A percentile compares a stretch with the other conserved stretches of the same genome.
Evolutionary conservation across 2,113 vertebrate species (phyloP).

Genomic region (Puffinus mauretanicus): DNA sequence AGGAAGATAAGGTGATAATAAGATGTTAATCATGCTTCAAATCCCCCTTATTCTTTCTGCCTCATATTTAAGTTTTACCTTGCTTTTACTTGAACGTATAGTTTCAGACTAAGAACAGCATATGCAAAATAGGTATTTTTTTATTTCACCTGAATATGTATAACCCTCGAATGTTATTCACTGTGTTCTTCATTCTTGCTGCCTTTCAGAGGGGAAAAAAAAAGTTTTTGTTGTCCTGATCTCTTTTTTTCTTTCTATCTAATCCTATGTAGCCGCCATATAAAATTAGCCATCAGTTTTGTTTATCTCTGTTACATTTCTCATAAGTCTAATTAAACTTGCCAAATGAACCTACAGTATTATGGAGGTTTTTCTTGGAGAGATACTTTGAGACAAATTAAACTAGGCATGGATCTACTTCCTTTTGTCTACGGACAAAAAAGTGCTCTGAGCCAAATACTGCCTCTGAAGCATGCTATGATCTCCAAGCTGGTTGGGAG

Average conservation of each 20-base stretch:
- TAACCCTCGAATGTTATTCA: conserved; percentile 46
- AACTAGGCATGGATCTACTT: background rate
- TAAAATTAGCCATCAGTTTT: conserved; percentile 7
- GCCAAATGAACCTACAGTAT: background rate
- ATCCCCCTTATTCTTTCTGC: background rate
- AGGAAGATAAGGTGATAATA: background rate
- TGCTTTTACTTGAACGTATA: background rate
- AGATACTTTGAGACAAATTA: background rate
- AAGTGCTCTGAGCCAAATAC: background rate
- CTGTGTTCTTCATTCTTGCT: conserved; percentile 32
- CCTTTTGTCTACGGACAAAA: background rate
- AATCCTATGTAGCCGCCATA: conserved; percentile 24
- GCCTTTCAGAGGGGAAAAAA: background rate
- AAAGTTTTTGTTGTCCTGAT: background rate
- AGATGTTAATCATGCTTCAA: background rate
- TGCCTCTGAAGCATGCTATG: background rate
- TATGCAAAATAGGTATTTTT: conserved; percentile 32
- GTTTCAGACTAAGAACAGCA: conserved; percentile 38
- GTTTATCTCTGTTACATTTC: conserved; percentile 24
- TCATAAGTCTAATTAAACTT: background rate
- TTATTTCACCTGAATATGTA: conserved; percentile 23
- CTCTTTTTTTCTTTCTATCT: background rate
- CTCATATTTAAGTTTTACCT: background rate
- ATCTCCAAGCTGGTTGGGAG: background rate
- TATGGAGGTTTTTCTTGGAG: background rate